Evolutionary conservation across 2,797 vertebrate genomes (phyloP), one percentile per base, ranked within the genome.

Genomic region (Leuciscus waleckii): DNA sequence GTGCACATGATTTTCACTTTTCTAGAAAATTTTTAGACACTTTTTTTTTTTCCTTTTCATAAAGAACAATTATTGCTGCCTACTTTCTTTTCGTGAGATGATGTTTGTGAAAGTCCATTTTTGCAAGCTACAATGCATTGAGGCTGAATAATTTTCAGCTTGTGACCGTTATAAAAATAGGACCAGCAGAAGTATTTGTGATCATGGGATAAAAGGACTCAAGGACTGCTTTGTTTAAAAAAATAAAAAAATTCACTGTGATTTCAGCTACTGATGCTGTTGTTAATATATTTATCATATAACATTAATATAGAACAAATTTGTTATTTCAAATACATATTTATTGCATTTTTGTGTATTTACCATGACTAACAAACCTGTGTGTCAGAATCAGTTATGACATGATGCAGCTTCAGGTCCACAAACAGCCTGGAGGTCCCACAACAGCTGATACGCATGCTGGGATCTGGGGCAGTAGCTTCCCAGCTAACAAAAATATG

Each of bases 81-180:
- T 35, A 35, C 35, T 35, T 35, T 35, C 35, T 35, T 35, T 35
- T 35, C 4, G 35, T 35, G 35, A 35, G 35, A 35, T 35, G 26
- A 46, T 23, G 17, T 43, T 35, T 61, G 54, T 4, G 23, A 49
- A 41, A 26, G 41, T 65, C 8, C 8, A 21, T 46, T 46, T 65
- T 63, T 21, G 77, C 49, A 37, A 35, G 74, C 6, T 61, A 26
- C 39, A 41, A 77, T n/a, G 13, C 35, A 39, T 39, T 77, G 39
- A 39, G 8, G 41, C 17, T 79, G 61, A 49, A 67, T 67, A 35
- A 79, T 79, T 65, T 39, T 63, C 77, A 32, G 39, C 26, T 14
- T 79, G 61, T 79, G 61, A 35, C 41, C 2, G 1, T 46, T 46
- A 13, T 79, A 79, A 32, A 79, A 67, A 79, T 79, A 49, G 78